Conservation (phyloP, 2,113 vertebrate genomes). For the Mobula hypostoma region DNA sequence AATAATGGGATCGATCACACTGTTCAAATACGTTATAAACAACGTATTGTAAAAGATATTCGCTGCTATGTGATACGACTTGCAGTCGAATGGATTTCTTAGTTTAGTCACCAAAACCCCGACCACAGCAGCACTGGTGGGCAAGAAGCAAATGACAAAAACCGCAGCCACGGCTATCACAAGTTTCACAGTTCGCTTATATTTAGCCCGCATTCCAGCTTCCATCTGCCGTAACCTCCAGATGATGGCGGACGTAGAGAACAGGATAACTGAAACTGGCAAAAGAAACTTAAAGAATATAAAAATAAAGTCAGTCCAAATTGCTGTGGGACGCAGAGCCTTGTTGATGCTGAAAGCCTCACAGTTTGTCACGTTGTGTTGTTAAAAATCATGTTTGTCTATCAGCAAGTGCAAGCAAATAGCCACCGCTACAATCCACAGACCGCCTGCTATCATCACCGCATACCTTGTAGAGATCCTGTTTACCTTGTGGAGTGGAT, state of each 20-base stretch:
- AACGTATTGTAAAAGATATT: constrained; percentile 57
- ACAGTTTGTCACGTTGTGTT: background rate
- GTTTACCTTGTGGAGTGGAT: too few relatives aligned
- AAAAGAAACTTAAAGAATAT: background rate
- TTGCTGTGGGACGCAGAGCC: background rate
- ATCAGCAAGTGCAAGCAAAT: background rate
- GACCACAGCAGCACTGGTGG: background rate
- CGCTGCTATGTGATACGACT: constrained; percentile 36
- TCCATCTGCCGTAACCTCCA: background rate
- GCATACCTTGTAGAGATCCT: too few relatives aligned
- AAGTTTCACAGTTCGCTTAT: background rate
- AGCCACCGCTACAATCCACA: background rate
- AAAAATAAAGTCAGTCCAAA: background rate
- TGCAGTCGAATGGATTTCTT: background rate
- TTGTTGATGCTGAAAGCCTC: constrained; percentile 26
- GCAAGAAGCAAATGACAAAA: constrained; percentile 6
- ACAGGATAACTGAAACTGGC: background rate
- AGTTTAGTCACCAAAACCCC: background rate
- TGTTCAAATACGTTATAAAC: constrained; percentile 66
- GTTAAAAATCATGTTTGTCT: too few relatives aligned
- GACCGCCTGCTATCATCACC: too few relatives aligned
- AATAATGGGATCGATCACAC: constrained; percentile 61
- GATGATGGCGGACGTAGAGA: background rate
- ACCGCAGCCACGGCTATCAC: background rate
- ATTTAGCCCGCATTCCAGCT: background rate